These are phyloP conservation scores for Theristicus caerulescens DNA, from an alignment of 2,113 vertebrate genomes.

Conservation along the genomic window DNA sequence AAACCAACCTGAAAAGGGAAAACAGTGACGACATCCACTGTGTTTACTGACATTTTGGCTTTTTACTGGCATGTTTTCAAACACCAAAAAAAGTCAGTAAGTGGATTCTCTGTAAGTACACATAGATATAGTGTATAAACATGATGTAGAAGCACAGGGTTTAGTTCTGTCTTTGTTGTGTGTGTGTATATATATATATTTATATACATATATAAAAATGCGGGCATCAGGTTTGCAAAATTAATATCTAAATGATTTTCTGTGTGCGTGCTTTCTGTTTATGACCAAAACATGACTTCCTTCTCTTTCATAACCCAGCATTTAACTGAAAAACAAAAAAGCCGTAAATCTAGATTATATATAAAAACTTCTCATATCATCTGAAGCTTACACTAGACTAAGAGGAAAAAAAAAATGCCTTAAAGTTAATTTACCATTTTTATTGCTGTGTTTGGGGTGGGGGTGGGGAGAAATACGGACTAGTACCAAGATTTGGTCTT, in stretches of 20 bases:
- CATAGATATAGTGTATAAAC: background rate
- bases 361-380: background rate
- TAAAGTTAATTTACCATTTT: constrained; percentile 37
- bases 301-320: background rate
- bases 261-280: background rate
- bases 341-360: constrained; percentile 4
- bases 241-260: constrained; percentile 13
- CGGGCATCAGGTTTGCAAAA: background rate
- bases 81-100: background rate
- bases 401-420: background rate
- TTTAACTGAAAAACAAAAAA: constrained; percentile 10
- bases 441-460: background rate
- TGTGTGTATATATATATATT: background rate
- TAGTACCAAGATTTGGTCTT: background rate
- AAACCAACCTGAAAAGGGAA: constrained; percentile 65
- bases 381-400: background rate
- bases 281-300: background rate
- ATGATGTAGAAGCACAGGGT: background rate
- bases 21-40: constrained; percentile 42
- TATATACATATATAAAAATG: background rate
- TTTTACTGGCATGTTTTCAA: constrained; percentile 49
- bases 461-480: background rate
- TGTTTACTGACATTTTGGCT: constrained; percentile 62
- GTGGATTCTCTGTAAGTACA: background rate
- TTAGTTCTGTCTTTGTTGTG: background rate